Evolutionary conservation across 2,113 vertebrate genomes (phyloP), one percentile per base, ranked within the genome.

Genomic region (Meriones unguiculatus): DNA sequence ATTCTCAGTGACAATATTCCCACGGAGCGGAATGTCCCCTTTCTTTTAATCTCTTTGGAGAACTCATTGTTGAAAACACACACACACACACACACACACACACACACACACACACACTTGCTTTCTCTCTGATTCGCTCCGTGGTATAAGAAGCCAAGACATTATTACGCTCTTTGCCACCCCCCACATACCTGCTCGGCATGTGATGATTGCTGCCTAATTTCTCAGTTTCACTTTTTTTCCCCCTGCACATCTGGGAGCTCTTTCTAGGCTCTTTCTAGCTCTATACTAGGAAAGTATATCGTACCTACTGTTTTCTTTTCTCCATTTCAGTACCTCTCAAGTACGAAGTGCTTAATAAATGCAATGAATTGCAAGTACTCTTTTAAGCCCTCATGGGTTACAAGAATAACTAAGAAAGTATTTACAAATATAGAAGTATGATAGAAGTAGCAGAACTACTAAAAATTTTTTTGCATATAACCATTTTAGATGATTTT

Each of bases 141-240:
- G 25, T 50, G 38, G 38, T 52, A 5, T 88, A 59, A 41, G 64
- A 41, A 69, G 4, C 3, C 30, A 62, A 54, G 20, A 14, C n/a
- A 0, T 78, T 84, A 41, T 6, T 3, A 72, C 14, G 78, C 11
- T 69, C 6, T 59, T 82, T 77, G 25, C 11, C 30, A 41, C 12
- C 0, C 0, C 25, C 3, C 38, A 2, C 62, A 28, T 54, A n/a
- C 24, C 10, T 50, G 3, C 28, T 35, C 5, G 41, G 38, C 2
- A 76, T 3, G 9, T 15, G 50, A 64, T 0, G 28, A 28, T 70
- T 62, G 57, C 76, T 73, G 10, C 7, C n/a, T 90, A 18, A 50
- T 85, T 92, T 89, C 22, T 94, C 52, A 46, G 18, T 70, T 14
- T 81, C 62, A 7, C 24, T 82, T 80, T 87, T 54, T 32, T 35